Evolutionary conservation across 1,140 invertebrate species (phyloP), one percentile per base, ranked within the genome.

Genomic region (Antheraea mylitta): DNA sequence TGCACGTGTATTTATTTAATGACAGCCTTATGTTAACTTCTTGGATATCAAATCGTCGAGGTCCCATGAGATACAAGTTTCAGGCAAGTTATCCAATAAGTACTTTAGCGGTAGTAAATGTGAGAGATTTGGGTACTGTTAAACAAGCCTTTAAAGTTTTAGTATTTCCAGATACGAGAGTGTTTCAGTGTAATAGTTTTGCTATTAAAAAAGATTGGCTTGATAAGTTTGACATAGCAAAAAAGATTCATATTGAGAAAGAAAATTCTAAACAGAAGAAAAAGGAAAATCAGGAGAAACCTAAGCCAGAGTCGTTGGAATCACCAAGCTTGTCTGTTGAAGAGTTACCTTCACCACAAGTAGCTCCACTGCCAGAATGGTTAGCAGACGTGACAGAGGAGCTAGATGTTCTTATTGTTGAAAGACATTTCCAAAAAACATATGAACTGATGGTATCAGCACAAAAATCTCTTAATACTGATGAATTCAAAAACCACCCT

Each of bases 341-440:
- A 89, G 94, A 69, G 92, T 93, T 83, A 76, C 87, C 64, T 89
- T 95, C 79, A 89, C 94, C 69, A 90, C 95, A 89, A 92, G 93
- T 81, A 79, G 89, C 76, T 86, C 94, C 66, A 76, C 91, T 95
- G 37, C 97, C 97, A 0, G 98, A 99, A 76, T 99, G 98, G 98
- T 87, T 99, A 37, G 82, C 96, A 67, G 98, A 99, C 90, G 94
- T 98, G 0, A 96, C 97, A 18, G 98, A 99, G 87, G 98, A 99
- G 90, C 93, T 99, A 22, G 98, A 99, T 93, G 98, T 99, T 18
- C 96, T 96, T 71, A 98, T 99, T 76, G 99, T 98, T n/a, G 98
- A 99, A 89, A 94, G 99, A 77, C 97, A 99, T 85, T 99, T 99
- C 89, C 98, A 99, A 89, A 97, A 98, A 83, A 98, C 99, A 18